Conservation (phyloP, 2,888 invertebrate genomes). For the Sthenelais limicola region DNA sequence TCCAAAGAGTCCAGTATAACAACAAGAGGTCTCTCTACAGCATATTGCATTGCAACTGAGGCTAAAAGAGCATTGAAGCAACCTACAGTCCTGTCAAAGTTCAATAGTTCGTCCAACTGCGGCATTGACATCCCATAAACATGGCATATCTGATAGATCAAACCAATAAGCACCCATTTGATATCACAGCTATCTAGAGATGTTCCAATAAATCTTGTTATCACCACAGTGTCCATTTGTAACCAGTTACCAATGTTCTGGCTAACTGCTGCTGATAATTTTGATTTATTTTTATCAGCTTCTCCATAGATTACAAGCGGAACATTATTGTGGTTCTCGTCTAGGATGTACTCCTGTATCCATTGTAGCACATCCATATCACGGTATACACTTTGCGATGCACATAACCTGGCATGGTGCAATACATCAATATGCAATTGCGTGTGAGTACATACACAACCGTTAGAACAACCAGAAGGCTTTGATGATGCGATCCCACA, state of each 20-base stretch:
- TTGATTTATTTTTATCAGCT: conserved; percentile 27
- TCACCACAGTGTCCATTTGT: not conserved
- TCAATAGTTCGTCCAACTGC: not conserved
- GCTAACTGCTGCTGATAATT: not conserved
- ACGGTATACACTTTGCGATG: not conserved
- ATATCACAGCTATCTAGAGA: conserved; percentile 23
- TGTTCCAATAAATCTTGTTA: conserved; percentile 5
- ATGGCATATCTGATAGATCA: conserved; percentile 21
- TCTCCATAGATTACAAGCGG: conserved; percentile 13
- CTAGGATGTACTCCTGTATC: conserved; percentile 11
- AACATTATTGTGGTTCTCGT: conserved; percentile 6
- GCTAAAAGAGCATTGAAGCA: conserved; percentile 26
- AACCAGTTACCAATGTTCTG: not conserved
- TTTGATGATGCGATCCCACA: not conserved
- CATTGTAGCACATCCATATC: not conserved
- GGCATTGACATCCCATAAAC: conserved; percentile 18
- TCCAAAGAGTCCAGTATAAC: conserved; percentile 6
- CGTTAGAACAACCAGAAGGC: not conserved
- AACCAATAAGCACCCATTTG: conserved; percentile 5
- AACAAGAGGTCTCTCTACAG: not conserved
- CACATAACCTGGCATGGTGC: conserved; percentile 16
- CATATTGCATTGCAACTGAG: conserved; percentile 13
- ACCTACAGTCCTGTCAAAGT: not conserved
- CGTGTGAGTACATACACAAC: not conserved
- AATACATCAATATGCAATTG: conserved; percentile 6